These are phyloP conservation scores for Atherinomorus stipes DNA, from an alignment of 2,113 vertebrate genomes.

Conservation along the genomic window DNA sequence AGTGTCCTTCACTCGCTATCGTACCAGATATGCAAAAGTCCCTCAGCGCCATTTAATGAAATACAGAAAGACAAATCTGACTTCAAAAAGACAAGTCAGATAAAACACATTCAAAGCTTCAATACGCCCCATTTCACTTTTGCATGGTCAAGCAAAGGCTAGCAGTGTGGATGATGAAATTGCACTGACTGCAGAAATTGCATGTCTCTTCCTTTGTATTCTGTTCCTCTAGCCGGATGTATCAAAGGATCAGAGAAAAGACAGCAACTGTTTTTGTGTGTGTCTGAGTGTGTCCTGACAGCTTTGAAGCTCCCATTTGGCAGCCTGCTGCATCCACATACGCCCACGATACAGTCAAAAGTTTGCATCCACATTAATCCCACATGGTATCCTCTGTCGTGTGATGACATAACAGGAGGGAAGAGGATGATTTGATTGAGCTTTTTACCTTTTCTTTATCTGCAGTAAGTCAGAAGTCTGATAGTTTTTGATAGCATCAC, in stretches of 20 bases:
- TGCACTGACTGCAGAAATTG: slow-evolving; percentile 36
- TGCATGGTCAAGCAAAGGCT: slow-evolving; percentile 15
- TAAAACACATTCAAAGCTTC: slow-evolving; percentile 4
- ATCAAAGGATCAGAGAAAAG: slow-evolving; percentile 58
- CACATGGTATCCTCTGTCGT: neutral
- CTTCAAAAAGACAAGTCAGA: slow-evolving; percentile 3
- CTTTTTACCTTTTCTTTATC: neutral
- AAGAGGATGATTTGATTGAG: neutral
- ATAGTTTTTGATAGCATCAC: neutral
- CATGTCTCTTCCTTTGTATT: slow-evolving; percentile 48
- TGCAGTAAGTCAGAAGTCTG: neutral
- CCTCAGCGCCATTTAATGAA: neutral
- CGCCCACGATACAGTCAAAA: neutral
- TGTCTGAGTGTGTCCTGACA: slow-evolving; percentile 6
- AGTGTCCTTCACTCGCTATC: neutral
- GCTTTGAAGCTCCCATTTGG: slow-evolving; percentile 48
- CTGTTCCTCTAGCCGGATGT: slow-evolving; percentile 28
- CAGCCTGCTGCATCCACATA: slow-evolving; percentile 26
- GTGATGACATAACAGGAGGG: neutral
- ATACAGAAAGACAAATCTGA: neutral
- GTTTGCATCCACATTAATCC: slow-evolving; percentile 3
- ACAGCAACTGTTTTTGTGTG: slow-evolving; percentile 29
- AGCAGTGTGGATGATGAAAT: slow-evolving; percentile 25
- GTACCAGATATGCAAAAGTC: neutral
- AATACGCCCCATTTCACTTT: slow-evolving; percentile 14